Percentiles rank a stretch among this genome's conserved stretches.
Conservation (phyloP, 1,140 invertebrate species). For the Pseudobourletiella spinata region DNA sequence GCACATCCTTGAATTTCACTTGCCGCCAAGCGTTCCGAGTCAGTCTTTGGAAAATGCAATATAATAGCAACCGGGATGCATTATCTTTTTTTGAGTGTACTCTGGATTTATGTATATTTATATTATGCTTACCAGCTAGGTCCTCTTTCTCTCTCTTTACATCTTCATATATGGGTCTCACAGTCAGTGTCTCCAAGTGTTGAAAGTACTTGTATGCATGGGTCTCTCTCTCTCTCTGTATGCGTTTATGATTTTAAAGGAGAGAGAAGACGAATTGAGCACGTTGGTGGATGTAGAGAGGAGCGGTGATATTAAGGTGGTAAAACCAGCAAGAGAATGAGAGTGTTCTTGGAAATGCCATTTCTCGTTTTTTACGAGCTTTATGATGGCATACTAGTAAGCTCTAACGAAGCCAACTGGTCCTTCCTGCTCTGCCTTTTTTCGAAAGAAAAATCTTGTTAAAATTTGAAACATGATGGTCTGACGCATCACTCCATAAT, state of each 20-base stretch:
- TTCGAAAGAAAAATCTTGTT: constrained; percentile 11
- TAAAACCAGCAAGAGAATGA: constrained; percentile 20
- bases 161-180: no score
- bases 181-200: no score
- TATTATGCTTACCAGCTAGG: background rate
- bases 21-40: background rate
- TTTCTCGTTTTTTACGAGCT: constrained; percentile 22
- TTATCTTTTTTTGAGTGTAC: background rate
- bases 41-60: background rate
- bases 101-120: background rate
- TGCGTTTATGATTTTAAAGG: no score
- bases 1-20: no score
- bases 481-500: background rate
- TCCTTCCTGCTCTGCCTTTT: background rate
- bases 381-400: constrained; percentile 19
- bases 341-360: constrained; percentile 21
- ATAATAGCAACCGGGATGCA: background rate
- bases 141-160: no score
- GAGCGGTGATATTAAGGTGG: constrained; percentile 10
- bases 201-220: no score
- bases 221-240: no score
- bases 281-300: background rate
- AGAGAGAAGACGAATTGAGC: no score
- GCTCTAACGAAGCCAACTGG: constrained; percentile 20
- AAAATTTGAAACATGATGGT: constrained; percentile 11